Base-by-base conservation (phyloP, 2,888 invertebrate genomes). In the Oxytorus armatus region DNA sequence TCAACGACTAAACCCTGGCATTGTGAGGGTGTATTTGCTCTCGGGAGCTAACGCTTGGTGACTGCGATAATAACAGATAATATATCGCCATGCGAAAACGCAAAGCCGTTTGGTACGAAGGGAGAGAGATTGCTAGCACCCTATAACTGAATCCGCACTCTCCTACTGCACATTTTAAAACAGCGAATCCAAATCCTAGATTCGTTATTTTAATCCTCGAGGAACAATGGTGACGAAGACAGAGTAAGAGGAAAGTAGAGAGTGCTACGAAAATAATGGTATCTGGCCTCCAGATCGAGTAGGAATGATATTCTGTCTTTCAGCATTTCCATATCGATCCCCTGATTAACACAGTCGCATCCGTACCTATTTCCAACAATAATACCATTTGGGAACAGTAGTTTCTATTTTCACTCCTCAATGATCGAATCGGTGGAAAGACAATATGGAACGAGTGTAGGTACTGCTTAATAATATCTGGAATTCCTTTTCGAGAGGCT, bases 41-140 rank as follows among this genome's bases (percentile, higher is more conserved):
- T 65, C 53, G 66, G 61, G 86, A 87, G 88, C n/a, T 85, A 74
- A 68, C 65, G 65, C 77, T 70, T 85, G 85, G 53, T 69, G 74
- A 86, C 89, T 89, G 89, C 86, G 90, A 90, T 90, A 90, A 90
- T 90, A 90, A 89, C 89, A 87, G 90, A 90, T 90, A 90, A 90
- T 90, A 90, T 88, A 90, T 90, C 86, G 85, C 77, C 80, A 77
- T 83, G 85, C 83, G 84, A 86, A 84, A 85, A 82, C 68, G 63
- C 83, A 81, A 83, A 85, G 85, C 86, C 80, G 82, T 29, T 21
- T n/a, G 36, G 63, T 57, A 36, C 68, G 18, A 25, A 68, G 36
- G 1, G 23, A 59, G 59, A 42, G 42, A 69, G 74, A 44, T 65
- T 66, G 29, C 42, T 21, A 18, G 51, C 21, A 53, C 23, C 23